phyloP scores from a whole-genome alignment of 1,140 invertebrate species.

The Adoxophyes honmai region DNA sequence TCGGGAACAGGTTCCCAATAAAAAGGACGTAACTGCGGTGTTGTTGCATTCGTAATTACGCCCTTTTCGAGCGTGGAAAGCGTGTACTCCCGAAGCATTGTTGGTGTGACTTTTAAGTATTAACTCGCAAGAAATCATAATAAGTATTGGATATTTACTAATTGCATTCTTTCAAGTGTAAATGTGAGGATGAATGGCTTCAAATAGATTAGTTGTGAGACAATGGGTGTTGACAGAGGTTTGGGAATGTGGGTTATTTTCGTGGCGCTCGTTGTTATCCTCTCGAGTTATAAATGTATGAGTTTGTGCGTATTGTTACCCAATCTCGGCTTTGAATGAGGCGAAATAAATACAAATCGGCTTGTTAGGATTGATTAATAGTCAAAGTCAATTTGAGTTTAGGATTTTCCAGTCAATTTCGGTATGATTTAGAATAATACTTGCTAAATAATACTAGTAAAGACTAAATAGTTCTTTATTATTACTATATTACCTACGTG shows the following conservation, averaged over 20 bases:
- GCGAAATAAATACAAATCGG: too few relatives aligned
- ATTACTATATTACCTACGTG: too few relatives aligned
- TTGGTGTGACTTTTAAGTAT: slow-evolving; percentile 11
- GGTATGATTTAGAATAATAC: too few relatives aligned
- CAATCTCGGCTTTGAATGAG: too few relatives aligned
- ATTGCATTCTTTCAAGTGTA: slow-evolving; percentile 13
- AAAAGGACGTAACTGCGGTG: too few relatives aligned
- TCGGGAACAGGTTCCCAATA: background rate
- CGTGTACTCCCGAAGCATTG: background rate
- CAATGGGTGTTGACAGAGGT: slow-evolving; percentile 6
- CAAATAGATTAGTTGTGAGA: slow-evolving; percentile 2
- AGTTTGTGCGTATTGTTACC: background rate
- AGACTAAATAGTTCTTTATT: too few relatives aligned
- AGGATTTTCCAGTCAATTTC: too few relatives aligned
- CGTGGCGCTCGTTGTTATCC: background rate
- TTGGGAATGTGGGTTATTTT: slow-evolving; percentile 1
- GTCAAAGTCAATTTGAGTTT: too few relatives aligned
- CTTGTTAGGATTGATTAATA: too few relatives aligned
- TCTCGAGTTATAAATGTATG: background rate
- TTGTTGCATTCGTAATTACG: background rate
- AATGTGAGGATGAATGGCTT: slow-evolving; percentile 1
- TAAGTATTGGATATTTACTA: slow-evolving; percentile 15
- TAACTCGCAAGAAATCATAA: slow-evolving; percentile 3
- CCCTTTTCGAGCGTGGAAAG: background rate
- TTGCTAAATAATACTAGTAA: too few relatives aligned